These are phyloP conservation scores for Elysia chlorotica DNA, from an alignment of 1,140 invertebrate genomes.

Conservation along the genomic window DNA sequence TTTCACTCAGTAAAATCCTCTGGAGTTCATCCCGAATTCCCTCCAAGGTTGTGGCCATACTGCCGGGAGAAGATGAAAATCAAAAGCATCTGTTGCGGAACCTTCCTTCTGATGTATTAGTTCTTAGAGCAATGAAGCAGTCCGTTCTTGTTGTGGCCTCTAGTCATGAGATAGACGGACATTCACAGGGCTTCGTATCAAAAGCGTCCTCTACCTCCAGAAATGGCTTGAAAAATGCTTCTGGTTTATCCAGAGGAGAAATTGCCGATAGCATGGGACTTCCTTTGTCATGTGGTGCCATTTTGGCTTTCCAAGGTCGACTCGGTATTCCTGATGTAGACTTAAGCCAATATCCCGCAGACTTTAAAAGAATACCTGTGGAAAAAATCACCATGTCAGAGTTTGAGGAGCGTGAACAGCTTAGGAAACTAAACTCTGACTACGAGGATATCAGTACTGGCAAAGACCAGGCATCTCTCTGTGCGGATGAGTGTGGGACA, in stretches of 20 bases:
- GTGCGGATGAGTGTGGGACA: not conserved
- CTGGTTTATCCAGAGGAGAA: not conserved
- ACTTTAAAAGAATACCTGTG: constrained; percentile 5
- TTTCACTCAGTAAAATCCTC: constrained; percentile 23
- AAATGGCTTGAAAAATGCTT: not conserved
- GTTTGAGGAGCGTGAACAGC: constrained; percentile 19
- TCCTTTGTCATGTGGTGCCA: not conserved
- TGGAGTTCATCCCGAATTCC: constrained; percentile 10
- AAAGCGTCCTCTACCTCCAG: no score
- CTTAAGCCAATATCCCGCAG: not conserved
- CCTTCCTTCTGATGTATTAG: constrained; percentile 3
- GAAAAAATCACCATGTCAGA: constrained; percentile 17
- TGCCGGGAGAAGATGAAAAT: not conserved
- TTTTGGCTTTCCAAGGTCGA: not conserved
- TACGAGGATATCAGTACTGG: constrained; percentile 25
- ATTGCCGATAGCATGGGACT: not conserved
- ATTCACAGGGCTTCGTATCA: no score
- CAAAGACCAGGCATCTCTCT: not conserved
- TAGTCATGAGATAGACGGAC: no score
- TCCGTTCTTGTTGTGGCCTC: not conserved
- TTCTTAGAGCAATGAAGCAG: constrained; percentile 10
- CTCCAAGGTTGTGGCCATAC: constrained; percentile 1
- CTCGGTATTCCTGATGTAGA: not conserved
- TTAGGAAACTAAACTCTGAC: constrained; percentile 10
- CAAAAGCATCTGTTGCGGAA: not conserved